A percentile compares a stretch with the other conserved stretches of the same genome.
phyloP scores from a whole-genome alignment of 2,113 vertebrate species.

The Fregata magnificens region DNA sequence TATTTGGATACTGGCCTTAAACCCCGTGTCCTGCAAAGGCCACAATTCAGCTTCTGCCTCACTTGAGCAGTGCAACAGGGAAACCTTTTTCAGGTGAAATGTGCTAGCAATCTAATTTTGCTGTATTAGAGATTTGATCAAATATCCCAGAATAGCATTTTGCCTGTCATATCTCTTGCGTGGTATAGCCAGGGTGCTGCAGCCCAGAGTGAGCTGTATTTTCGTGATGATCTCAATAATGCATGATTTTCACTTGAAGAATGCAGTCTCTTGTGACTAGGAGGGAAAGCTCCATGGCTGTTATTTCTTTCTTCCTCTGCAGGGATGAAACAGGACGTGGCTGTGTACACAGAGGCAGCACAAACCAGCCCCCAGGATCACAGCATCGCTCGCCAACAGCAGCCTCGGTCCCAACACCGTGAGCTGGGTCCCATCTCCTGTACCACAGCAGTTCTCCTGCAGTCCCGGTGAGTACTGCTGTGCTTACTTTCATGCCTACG shows the following conservation, averaged over 20 bases:
- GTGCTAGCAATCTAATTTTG: background rate
- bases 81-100: background rate
- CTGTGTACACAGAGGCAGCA: background rate
- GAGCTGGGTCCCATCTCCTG: background rate
- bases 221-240: background rate
- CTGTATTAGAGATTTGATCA: background rate
- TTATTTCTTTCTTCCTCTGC: background rate
- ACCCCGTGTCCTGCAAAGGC: background rate
- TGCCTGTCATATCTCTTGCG: background rate
- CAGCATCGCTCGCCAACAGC: background rate
- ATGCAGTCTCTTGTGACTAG: background rate
- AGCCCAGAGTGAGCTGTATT: background rate
- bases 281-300: background rate
- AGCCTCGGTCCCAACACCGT: background rate
- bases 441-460: accelerated
- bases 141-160: background rate
- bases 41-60: background rate
- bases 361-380: background rate
- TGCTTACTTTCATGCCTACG: background rate
- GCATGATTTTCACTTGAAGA: background rate
- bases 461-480: background rate
- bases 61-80: background rate
- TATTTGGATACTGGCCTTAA: background rate
- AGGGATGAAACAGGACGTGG: background rate
- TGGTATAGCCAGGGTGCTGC: background rate